Conservation (phyloP, 2,797 vertebrate genomes). For the Siniperca obscura region DNA sequence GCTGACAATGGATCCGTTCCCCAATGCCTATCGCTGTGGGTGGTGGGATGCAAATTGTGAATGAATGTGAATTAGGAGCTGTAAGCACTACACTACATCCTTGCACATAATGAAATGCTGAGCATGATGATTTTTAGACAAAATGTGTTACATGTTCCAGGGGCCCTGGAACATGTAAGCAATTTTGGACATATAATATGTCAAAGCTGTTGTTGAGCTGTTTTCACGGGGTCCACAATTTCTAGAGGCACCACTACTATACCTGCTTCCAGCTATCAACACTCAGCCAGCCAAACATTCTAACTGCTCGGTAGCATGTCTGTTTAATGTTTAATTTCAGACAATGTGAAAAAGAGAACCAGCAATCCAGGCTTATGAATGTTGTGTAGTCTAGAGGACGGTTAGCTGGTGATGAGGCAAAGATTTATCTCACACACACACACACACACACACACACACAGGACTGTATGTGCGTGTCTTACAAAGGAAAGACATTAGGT, state of each 20-base stretch:
- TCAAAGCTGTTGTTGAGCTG: slow-evolving; percentile 23
- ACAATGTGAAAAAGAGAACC: slow-evolving; percentile 35
- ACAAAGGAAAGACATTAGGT: not conserved
- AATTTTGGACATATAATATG: slow-evolving; percentile 20
- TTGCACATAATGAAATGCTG: not conserved
- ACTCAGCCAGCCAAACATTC: slow-evolving; percentile 40
- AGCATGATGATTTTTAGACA: slow-evolving; percentile 1
- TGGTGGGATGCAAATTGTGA: not conserved
- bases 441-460: not conserved
- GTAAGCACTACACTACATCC: not conserved
- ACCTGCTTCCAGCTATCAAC: slow-evolving; percentile 26
- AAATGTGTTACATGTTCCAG: no score
- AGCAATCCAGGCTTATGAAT: slow-evolving; percentile 11
- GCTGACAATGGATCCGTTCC: not conserved
- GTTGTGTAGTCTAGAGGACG: slow-evolving; percentile 1
- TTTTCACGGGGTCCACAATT: slow-evolving; percentile 25
- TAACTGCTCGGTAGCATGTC: slow-evolving; percentile 24
- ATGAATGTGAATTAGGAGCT: slow-evolving; percentile 8
- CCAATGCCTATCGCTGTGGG: not conserved
- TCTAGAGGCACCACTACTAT: slow-evolving; percentile 1
- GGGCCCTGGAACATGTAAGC: slow-evolving; percentile 9
- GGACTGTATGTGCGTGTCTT: not conserved
- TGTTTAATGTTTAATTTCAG: slow-evolving; percentile 34
- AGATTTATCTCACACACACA: slow-evolving; percentile 11
- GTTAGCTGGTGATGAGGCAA: slow-evolving; percentile 26